Base-by-base conservation (phyloP, 1,140 invertebrate species). In the Zaprionus africanus region DNA sequence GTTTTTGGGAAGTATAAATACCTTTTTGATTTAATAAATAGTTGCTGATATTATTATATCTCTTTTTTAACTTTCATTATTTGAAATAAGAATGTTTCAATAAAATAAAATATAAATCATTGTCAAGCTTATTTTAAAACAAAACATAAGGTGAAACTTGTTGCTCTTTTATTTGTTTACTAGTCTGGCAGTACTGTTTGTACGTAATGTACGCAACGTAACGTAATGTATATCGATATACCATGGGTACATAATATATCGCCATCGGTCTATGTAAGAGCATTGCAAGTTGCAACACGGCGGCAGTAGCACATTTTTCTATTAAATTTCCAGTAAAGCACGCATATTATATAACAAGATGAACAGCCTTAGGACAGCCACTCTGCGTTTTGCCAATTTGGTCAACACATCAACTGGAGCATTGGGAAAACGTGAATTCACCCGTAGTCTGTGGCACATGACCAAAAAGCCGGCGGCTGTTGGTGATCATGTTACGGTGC, bases 371-470 rank as follows among this genome's bases (percentile, higher is more conserved):
- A 93, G 95, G 34, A 95, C 94, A 92, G 94, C 94, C 24, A 94
- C 94, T 4, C 88, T 95, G 34, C 93, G 94, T 65, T 86, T 94
- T 17, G 93, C 93, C 79, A 93, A 73, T 76, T 92, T 94, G 76
- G 94, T 92, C 81, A 94, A 79, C 78, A 64, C 67, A 66, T 93
- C 64, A 92, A 94, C 94, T 11, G 74, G 93, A 7, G 86, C 93
- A 7, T 92, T 93, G 63, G 94, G 94, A 54, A 95, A 95, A 87
- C 93, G 94, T 79, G 95, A 96, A 93, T 94, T 95, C 63, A 93
- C 94, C 1, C 92, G 95, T 65, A 94, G 95, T 59, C 93, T 96
- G 76, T 96, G 96, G 96, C 95, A 95, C 93, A 94, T 95, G 94
- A 95, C 94, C 79, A 93, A 92, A 78, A 93, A 90, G 61, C 92